A percentile compares a stretch with the other conserved stretches of the same genome.
Conservation (phyloP, 2,797 vertebrate species). For the Arremon brunneinucha region DNA sequence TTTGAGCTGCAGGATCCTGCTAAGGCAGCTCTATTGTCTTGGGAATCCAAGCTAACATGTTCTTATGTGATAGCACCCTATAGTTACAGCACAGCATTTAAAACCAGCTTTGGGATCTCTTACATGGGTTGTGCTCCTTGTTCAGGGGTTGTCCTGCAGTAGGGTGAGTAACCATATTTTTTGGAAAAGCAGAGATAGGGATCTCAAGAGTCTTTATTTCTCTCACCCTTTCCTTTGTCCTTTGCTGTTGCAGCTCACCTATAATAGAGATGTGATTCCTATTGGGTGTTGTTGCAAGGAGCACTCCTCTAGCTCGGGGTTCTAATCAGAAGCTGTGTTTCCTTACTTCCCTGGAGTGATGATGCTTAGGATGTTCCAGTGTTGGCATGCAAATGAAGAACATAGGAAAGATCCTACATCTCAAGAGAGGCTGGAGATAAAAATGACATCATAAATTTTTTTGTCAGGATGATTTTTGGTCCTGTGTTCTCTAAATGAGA, state of each 20-base stretch:
- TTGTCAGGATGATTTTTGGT: neutral
- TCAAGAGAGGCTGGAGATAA: neutral
- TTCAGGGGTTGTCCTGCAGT: neutral
- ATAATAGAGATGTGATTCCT: neutral
- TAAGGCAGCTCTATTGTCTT: neutral
- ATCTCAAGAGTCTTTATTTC: neutral
- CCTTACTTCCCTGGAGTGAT: neutral
- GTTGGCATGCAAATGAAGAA: neutral
- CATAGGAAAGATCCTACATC: neutral
- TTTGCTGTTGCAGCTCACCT: neutral
- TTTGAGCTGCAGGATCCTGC: neutral
- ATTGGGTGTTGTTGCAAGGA: neutral
- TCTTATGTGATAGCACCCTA: neutral
- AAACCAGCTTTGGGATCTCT: neutral
- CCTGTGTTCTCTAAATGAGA: neutral
- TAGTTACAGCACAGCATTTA: neutral
- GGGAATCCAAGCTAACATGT: neutral
- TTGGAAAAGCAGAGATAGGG: neutral
- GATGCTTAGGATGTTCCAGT: neutral
- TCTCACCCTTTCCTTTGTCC: neutral
- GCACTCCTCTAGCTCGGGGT: neutral
- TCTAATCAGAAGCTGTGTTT: neutral
- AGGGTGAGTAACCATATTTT: neutral
- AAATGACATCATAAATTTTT: neutral
- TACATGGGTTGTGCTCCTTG: neutral